Percentiles rank a stretch among this genome's conserved stretches.
Conservation (phyloP, 2,113 vertebrate genomes). For the Numenius arquata region DNA sequence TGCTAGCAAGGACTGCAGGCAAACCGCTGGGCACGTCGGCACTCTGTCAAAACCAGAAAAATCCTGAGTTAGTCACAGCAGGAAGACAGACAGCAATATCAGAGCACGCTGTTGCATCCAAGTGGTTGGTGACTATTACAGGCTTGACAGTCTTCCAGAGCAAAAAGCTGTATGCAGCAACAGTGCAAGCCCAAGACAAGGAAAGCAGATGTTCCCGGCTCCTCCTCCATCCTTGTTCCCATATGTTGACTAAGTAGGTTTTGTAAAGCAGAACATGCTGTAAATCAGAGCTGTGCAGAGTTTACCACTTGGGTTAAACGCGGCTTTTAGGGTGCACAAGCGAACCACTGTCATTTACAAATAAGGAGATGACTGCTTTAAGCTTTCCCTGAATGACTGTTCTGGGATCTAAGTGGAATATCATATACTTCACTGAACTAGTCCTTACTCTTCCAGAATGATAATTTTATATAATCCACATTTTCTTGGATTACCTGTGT, state of each 20-base stretch:
- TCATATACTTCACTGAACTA: neutral
- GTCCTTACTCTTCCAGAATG: neutral
- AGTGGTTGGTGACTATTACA: constrained; percentile 24
- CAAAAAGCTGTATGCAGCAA: neutral
- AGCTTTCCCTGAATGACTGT: neutral
- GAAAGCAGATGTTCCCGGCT: neutral
- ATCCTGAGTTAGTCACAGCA: neutral
- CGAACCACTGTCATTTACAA: neutral
- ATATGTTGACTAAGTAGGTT: neutral
- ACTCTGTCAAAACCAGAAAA: constrained; percentile 21
- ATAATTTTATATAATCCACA: neutral
- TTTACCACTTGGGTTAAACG: neutral
- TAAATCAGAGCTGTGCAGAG: neutral
- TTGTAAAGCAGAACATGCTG: neutral
- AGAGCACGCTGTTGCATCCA: neutral
- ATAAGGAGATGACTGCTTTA: neutral
- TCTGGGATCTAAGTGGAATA: neutral
- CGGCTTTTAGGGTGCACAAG: neutral
- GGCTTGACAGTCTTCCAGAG: constrained; percentile 14
- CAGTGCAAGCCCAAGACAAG: constrained; percentile 4
- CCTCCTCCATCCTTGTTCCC: constrained; percentile 19
- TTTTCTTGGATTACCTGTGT: neutral
- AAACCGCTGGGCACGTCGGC: neutral
- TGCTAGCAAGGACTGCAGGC: neutral
- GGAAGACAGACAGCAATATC: constrained; percentile 21